Evolutionary conservation across 2,797 vertebrate species (phyloP).

Genomic region (Pteropus rufus): DNA sequence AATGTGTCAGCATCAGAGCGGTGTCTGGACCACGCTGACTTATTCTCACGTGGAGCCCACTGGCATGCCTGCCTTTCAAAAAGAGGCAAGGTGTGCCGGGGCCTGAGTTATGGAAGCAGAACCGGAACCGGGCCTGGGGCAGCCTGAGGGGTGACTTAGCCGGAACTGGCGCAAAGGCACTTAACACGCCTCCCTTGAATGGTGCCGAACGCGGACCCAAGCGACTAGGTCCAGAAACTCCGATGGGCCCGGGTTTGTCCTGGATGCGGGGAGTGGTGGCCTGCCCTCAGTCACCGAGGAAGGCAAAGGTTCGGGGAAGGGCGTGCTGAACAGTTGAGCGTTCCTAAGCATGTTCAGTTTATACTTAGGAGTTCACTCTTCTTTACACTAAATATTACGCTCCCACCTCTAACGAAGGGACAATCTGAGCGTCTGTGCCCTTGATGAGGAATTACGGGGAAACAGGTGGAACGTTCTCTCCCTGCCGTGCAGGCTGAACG

Average conservation of each 20-base stretch:
- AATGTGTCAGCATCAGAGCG: background rate
- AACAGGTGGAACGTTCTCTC: background rate
- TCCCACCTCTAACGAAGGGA: no score
- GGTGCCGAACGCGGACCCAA: background rate
- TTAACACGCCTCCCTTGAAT: background rate
- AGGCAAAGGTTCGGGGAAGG: background rate
- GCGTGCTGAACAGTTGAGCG: background rate
- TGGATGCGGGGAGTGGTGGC: background rate
- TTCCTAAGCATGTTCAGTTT: background rate
- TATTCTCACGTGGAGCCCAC: background rate
- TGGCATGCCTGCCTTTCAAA: background rate
- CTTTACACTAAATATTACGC: background rate
- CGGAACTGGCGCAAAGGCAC: background rate
- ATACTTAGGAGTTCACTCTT: background rate
- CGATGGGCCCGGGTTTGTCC: background rate
- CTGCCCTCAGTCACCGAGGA: background rate
- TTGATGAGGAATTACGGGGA: background rate
- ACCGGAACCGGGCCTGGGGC: background rate
- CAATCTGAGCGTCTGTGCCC: rapidly evolving
- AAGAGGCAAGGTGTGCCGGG: background rate
- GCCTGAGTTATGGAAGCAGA: background rate
- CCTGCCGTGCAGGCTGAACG: background rate
- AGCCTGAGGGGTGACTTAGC: background rate
- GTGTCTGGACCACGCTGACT: background rate
- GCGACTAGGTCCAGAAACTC: background rate